Base-by-base conservation (phyloP, 2,888 invertebrate species). In the Metalampra italica region DNA sequence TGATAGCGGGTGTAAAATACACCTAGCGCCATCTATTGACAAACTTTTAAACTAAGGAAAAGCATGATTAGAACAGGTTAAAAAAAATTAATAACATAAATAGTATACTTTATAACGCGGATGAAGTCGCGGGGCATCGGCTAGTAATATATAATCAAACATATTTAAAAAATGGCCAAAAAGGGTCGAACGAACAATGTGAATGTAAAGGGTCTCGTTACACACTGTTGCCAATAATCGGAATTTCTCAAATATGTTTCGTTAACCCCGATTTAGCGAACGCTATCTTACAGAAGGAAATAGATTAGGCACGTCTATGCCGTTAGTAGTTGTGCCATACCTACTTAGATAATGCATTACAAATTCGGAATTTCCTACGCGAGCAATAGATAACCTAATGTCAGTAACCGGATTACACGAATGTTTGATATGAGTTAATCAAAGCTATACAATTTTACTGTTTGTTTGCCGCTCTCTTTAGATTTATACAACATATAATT, bases 251-350 rank as follows among this genome's bases (percentile, higher is more conserved):
- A 62, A 68, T 63, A 55, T 64, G 53, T 68, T 66, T 69, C 65
- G 59, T 61, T 64, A 63, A 58, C 60, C 60, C 51, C 58, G 54
- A 54, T 54, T 22, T 22, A 2, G 22, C 22, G 22, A 22, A 22
- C 49, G 47, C 50, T 70, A 72, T 69, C 64, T 56, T 45, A 50
- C n/a, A n/a, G n/a, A 57, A 54, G 64, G 64, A 64, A 65, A 71
- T 11, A 64, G 68, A 74, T 73, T 72, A 66, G 57, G 49, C 60
- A 61, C 59, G 61, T 61, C 56, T 51, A 50, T 57, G 54, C n/a
- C 52, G 51, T 45, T 40, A 49, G 45, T 52, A 53, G 57, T 59
- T 59, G 60, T 53, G 54, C 53, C 56, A 64, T 50, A 12, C 30
- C 29, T 30, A 47, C 57, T 56, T 52, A 53, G 66, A 66, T 68